Percentiles rank a stretch among this genome's conserved stretches.
These are phyloP conservation scores for Polyommatus iphigenia DNA, from an alignment of 2,888 invertebrate species.

Conservation along the genomic window DNA sequence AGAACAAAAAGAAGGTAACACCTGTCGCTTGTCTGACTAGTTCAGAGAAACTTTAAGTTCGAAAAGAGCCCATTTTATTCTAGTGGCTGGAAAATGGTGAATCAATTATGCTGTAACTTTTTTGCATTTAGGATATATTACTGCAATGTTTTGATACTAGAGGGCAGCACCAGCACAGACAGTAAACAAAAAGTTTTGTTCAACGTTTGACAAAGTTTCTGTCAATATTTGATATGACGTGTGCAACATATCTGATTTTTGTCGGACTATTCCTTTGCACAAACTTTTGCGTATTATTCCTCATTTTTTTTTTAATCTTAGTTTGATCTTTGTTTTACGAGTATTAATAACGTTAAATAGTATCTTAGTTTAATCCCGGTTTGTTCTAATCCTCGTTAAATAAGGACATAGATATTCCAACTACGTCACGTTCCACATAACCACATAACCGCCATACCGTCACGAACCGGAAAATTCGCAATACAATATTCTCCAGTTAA, in stretches of 20 bases:
- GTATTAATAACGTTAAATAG: neutral
- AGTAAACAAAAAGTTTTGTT: too few relatives aligned
- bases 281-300: too few relatives aligned
- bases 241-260: too few relatives aligned
- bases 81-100: neutral
- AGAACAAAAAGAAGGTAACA: neutral
- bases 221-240: too few relatives aligned
- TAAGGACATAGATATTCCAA: neutral
- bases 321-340: too few relatives aligned
- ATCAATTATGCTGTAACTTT: too few relatives aligned
- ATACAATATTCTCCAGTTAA: neutral
- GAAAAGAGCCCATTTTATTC: neutral
- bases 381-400: neutral
- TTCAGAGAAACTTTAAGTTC: neutral
- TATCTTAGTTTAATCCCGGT: neutral
- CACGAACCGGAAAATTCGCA: neutral
- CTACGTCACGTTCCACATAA: neutral
- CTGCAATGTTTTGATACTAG: too few relatives aligned
- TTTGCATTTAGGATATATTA: too few relatives aligned
- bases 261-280: too few relatives aligned
- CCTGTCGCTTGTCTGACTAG: neutral
- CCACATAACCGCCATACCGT: neutral
- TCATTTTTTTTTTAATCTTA: too few relatives aligned
- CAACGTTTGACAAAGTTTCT: too few relatives aligned
- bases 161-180: too few relatives aligned